Base-by-base conservation (phyloP, 2,113 vertebrate genomes). In the Microtus pennsylvanicus region DNA sequence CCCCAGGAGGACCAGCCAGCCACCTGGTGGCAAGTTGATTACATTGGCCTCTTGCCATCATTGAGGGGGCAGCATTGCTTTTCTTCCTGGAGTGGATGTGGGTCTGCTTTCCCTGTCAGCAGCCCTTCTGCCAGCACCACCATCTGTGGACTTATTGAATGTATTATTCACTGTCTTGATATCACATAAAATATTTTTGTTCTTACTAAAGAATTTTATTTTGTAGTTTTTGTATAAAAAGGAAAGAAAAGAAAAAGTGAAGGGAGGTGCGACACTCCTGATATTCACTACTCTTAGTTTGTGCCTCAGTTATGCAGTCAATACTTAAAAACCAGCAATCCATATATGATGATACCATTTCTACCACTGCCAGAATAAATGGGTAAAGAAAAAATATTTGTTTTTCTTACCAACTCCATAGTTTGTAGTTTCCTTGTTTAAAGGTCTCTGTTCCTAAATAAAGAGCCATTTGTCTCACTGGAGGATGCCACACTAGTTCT, bases 91-190 rank as follows among this genome's bases (percentile, higher is more conserved):
- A 95, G 94, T 89, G 86, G 95, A 96, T 86, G 33, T 95, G 86
- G 77, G 55, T 92, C 91, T 97, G 92, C 50, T 69, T 95, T 94
- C 77, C 74, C 85, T 86, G 70, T 94, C 81, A 97, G 93, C 91
- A 69, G 0, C 16, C 33, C 17, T 94, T 93, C 87, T 97, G 94
- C 96, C 97, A 97, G 91, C 77, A 80, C 86, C 67, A 91, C 97
- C 96, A 97, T 98, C 97, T 98, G 97, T 97, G 95, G 87, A 52
- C 69, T 90, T 97, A 92, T 55, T 97, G 77, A 97, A 96, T 96
- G 82, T 77, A 96, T 97, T 97, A 97, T 97, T 97, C 97, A 96
- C 95, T 97, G 88, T 96, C 92, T 97, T 89, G 81, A 50, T 97
- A 96, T 93, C 82, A 82, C 90, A 96, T 47, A 96, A 83, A 90